These are phyloP conservation scores for Ochlodes sylvanus DNA, from an alignment of 2,888 invertebrate species.

Conservation along the genomic window DNA sequence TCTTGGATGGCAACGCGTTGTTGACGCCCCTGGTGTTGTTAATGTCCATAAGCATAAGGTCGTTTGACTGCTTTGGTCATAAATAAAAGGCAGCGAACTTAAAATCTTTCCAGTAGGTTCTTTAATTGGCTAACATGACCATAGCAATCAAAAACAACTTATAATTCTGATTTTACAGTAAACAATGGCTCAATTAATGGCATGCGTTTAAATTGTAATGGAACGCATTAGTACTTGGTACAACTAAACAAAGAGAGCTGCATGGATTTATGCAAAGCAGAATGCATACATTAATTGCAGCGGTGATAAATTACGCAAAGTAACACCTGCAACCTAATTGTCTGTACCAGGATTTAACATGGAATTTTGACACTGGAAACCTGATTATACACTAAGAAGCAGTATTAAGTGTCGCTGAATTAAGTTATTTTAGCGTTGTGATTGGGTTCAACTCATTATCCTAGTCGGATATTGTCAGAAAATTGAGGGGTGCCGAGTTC, in stretches of 20 bases:
- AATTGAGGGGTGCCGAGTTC: too few relatives aligned
- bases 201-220: constrained; percentile 27
- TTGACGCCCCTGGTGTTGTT: too few relatives aligned
- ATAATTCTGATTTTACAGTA: background rate
- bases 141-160: background rate
- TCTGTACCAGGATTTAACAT: constrained; percentile 19
- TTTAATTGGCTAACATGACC: too few relatives aligned
- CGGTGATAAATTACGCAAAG: constrained; percentile 34
- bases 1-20: too few relatives aligned
- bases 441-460: too few relatives aligned
- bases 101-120: too few relatives aligned
- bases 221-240: constrained; percentile 26
- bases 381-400: background rate
- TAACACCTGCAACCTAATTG: constrained; percentile 35
- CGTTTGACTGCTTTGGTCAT: too few relatives aligned
- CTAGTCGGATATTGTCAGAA: too few relatives aligned
- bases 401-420: too few relatives aligned
- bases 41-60: too few relatives aligned
- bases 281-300: constrained; percentile 30
- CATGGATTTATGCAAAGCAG: constrained; percentile 32
- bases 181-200: constrained; percentile 26
- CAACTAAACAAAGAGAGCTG: constrained; percentile 33
- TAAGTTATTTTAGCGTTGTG: too few relatives aligned
- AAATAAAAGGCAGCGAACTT: too few relatives aligned
- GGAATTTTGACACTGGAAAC: constrained; percentile 14